These are phyloP conservation scores for Coracopsis vasa DNA, from an alignment of 2,113 vertebrate genomes.

Conservation along the genomic window DNA sequence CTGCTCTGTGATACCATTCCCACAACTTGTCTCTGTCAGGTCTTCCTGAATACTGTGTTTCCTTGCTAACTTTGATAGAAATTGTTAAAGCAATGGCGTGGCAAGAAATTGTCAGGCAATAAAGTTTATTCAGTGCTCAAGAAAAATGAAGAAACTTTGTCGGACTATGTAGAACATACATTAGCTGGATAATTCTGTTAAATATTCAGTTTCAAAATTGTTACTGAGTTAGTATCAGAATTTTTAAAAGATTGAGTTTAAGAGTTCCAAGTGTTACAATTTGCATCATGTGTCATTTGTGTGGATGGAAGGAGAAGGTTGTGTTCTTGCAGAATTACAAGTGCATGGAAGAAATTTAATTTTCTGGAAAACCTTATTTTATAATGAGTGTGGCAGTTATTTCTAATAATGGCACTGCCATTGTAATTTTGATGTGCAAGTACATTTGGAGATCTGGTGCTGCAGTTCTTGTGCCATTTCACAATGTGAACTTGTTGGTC, in stretches of 20 bases:
- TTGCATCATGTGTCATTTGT: not conserved
- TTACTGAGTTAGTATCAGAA: not conserved
- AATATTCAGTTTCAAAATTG: not conserved
- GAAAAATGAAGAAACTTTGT: not conserved
- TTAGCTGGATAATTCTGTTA: not conserved
- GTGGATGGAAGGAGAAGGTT: not conserved
- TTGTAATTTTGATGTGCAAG: not conserved
- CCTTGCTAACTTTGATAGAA: not conserved
- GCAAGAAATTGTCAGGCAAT: not conserved
- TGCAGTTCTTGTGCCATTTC: not conserved
- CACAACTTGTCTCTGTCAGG: not conserved
- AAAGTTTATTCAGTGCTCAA: not conserved
- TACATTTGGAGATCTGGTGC: not conserved
- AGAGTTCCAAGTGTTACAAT: not conserved
- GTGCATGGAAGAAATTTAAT: not conserved
- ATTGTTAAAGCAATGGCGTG: not conserved
- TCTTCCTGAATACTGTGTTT: not conserved
- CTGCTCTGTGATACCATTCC: not conserved
- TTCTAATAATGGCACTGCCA: not conserved
- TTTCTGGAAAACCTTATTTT: not conserved
- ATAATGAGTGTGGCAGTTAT: not conserved
- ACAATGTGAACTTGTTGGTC: not conserved
- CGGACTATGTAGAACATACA: not conserved
- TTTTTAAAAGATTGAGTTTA: not conserved
- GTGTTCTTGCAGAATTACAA: not conserved